Evolutionary conservation across 2,797 vertebrate genomes (phyloP), one percentile per base, ranked within the genome.

Genomic region (Clarias laeviceps): DNA sequence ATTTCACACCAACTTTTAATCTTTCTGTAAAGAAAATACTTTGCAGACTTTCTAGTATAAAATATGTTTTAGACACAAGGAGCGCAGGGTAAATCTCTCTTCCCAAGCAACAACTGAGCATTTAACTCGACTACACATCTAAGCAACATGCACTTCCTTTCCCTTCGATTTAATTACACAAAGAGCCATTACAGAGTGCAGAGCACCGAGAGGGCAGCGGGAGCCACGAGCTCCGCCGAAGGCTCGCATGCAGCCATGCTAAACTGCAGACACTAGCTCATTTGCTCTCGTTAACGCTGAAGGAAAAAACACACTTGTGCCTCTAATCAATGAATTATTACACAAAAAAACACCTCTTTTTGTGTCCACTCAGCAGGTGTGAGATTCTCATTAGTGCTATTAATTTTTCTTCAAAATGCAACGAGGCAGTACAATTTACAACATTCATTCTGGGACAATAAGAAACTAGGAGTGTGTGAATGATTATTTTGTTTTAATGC

Each of bases 211-310:
- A 87, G 82, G 89, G 90, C 91, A 87, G 86, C 84, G 88, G 84
- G 89, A 90, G 90, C 86, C 84, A 89, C 80, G 89, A 89, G 90
- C 87, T 85, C 87, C 83, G 78, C 32, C 69, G 88, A 79, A 80
- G 81, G 89, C 57, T 90, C 70, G 88, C 61, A 7, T 40, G 24
- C 62, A 7, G 57, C 56, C 12, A 17, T 56, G 45, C 45, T 69
- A 69, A 88, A 88, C 86, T 73, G 85, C 86, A 69, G 69, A 82
- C 40, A 78, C 12, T 83, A 89, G 89, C 87, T 88, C 84, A 91
- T 89, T 86, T 87, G 72, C 83, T 70, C 86, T 89, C 80, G 91
- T 91, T 89, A 90, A 92, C 89, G 82, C 81, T 59, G 80, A 84
- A 83, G 82, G 64, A 80, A 65, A 89, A 91, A 85, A 87, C 85